A percentile compares a stretch with the other conserved stretches of the same genome.
Conservation (phyloP, 2,888 invertebrate genomes). For the Trichogramma dendrolimi region DNA sequence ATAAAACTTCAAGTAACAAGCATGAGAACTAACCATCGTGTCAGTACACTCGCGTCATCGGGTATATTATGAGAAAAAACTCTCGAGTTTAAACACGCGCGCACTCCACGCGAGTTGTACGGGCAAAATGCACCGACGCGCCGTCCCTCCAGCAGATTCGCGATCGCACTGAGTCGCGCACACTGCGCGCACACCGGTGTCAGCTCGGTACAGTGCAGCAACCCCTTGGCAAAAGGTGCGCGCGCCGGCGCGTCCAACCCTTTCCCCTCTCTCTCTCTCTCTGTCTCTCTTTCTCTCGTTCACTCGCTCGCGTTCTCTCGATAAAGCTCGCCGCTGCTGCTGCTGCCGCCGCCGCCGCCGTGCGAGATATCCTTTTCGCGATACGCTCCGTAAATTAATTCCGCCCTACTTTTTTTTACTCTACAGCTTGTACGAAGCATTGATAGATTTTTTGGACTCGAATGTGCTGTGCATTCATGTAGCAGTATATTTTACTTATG, state of each 20-base stretch:
- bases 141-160: slow-evolving; percentile 17
- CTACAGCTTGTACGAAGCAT: too few species aligned
- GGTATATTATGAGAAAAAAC: too few species aligned
- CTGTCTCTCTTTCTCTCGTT: background rate
- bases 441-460: too few species aligned
- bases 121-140: slow-evolving; percentile 8
- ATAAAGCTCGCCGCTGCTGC: background rate
- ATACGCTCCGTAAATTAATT: background rate
- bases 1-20: too few species aligned
- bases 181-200: background rate
- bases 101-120: background rate
- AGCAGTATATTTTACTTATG: too few species aligned
- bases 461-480: too few species aligned
- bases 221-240: background rate
- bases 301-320: background rate
- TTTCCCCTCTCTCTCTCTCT: slow-evolving; percentile 1
- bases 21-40: too few species aligned
- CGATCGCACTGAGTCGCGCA: slow-evolving; percentile 23
- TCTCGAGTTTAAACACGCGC: too few species aligned
- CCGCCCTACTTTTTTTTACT: too few species aligned
- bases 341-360: background rate
- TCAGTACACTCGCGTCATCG: too few species aligned
- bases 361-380: background rate
- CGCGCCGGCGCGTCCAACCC: too few species aligned
- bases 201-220: background rate